Evolutionary conservation across 1,140 invertebrate genomes (phyloP).

Genomic region (Diachasma alloeum): DNA sequence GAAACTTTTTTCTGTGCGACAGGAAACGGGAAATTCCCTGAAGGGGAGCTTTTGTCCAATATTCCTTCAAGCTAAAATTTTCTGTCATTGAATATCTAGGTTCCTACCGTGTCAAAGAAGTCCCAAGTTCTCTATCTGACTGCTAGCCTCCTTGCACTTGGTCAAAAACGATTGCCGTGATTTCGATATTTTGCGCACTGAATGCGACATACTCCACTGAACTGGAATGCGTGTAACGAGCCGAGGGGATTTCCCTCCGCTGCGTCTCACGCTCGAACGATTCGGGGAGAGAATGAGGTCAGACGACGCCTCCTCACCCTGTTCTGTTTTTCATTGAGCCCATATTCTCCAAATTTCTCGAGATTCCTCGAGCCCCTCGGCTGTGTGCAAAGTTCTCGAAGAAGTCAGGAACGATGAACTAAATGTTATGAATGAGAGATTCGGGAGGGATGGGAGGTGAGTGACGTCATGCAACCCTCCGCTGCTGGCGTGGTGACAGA

Average conservation of each 20-base stretch:
- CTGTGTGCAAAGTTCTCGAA: too few relatives aligned
- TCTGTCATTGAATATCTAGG: too few relatives aligned
- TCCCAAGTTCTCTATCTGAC: too few relatives aligned
- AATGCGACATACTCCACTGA: not conserved
- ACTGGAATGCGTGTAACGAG: constrained; percentile 5
- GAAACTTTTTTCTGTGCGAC: too few relatives aligned
- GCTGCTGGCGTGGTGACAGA: not conserved
- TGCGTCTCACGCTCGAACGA: not conserved
- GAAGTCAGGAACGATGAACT: too few relatives aligned
- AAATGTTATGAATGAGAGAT: too few relatives aligned
- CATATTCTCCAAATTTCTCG: not conserved
- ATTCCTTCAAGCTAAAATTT: too few relatives aligned
- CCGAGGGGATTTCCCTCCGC: not conserved
- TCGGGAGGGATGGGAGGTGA: too few relatives aligned
- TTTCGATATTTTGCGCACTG: not conserved
- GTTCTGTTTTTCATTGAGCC: not conserved
- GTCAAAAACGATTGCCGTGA: not conserved
- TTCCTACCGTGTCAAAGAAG: too few relatives aligned
- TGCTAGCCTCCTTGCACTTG: not conserved
- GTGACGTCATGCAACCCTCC: not conserved
- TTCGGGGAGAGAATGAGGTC: not conserved
- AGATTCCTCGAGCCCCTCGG: too few relatives aligned
- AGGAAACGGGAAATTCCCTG: too few relatives aligned
- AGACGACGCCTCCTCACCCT: not conserved
- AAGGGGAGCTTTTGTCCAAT: too few relatives aligned